Evolutionary conservation across 1,140 invertebrate genomes (phyloP).

Genomic region (Chironomus striatipennis): DNA sequence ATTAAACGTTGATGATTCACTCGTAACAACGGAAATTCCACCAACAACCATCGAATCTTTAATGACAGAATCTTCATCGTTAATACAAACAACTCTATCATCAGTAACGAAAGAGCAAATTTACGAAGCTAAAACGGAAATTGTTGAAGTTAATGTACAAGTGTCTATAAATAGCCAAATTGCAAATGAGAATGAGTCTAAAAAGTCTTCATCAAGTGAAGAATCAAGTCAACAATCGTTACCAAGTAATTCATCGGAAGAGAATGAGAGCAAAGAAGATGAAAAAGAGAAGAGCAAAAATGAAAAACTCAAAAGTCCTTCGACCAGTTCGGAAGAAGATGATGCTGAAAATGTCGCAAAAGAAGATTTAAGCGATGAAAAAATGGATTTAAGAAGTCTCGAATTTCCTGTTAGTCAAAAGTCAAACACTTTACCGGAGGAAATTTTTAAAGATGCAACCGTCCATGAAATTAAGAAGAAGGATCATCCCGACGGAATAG

Average conservation of each 20-base stretch:
- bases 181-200: not conserved
- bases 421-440: not conserved
- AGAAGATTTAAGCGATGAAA: not conserved
- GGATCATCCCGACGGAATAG: not conserved
- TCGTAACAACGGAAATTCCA: not conserved
- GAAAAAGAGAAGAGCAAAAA: not conserved
- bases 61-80: no score
- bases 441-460: not conserved
- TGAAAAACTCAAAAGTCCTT: no score
- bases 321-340: no score
- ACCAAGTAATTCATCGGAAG: not conserved
- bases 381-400: not conserved
- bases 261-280: not conserved
- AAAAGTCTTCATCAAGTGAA: not conserved
- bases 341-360: not conserved
- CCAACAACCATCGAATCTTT: not conserved
- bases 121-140: not conserved
- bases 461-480: slow-evolving; percentile 1
- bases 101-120: no score
- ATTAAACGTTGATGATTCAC: not conserved
- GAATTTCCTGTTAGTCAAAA: not conserved
- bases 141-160: not conserved
- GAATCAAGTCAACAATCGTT: not conserved
- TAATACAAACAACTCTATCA: no score
- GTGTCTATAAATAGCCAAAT: not conserved